Evolutionary conservation across 2,888 invertebrate species (phyloP).

Genomic region (Marasmarcha lunaedactyla): DNA sequence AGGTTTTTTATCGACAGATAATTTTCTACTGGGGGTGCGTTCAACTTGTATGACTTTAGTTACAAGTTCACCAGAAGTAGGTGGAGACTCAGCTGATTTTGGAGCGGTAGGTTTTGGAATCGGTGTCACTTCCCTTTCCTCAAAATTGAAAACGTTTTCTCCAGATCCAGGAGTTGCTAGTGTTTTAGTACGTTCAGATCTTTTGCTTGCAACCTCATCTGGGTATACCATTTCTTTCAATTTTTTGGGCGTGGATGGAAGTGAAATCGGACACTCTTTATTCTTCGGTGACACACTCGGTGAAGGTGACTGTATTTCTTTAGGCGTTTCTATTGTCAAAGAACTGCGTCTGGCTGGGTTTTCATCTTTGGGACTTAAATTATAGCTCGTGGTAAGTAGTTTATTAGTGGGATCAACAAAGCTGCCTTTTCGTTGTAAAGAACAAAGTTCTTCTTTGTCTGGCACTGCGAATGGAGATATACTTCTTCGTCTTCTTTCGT

Average conservation of each 20-base stretch:
- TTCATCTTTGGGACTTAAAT: constrained; percentile 50
- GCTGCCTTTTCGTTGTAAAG: constrained; percentile 54
- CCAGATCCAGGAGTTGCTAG: constrained; percentile 33
- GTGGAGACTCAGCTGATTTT: constrained; percentile 28
- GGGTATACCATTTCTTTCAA: constrained; percentile 41
- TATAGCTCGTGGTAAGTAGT: constrained; percentile 51
- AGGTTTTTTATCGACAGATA: constrained; percentile 44
- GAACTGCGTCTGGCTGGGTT: constrained; percentile 39
- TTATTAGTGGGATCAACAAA: constrained; percentile 63
- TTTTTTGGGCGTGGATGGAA: constrained; percentile 45
- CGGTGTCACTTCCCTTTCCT: constrained; percentile 22
- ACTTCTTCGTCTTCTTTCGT: constrained; percentile 58
- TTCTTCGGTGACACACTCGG: constrained; percentile 40
- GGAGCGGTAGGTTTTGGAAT: constrained; percentile 21
- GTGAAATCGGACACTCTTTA: constrained; percentile 33
- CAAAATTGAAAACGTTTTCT: constrained; percentile 39
- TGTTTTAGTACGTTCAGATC: constrained; percentile 23
- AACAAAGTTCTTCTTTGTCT: constrained; percentile 42
- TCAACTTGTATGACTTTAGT: constrained; percentile 60
- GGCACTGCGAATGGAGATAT: constrained; percentile 63
- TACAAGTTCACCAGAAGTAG: constrained; percentile 39
- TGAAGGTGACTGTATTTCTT: constrained; percentile 28
- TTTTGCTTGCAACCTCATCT: constrained; percentile 28
- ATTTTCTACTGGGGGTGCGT: constrained; percentile 52
- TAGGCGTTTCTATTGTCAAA: constrained; percentile 35